Evolutionary conservation across 2,888 invertebrate genomes (phyloP).

Genomic region (Leptinotarsa tumamoca): DNA sequence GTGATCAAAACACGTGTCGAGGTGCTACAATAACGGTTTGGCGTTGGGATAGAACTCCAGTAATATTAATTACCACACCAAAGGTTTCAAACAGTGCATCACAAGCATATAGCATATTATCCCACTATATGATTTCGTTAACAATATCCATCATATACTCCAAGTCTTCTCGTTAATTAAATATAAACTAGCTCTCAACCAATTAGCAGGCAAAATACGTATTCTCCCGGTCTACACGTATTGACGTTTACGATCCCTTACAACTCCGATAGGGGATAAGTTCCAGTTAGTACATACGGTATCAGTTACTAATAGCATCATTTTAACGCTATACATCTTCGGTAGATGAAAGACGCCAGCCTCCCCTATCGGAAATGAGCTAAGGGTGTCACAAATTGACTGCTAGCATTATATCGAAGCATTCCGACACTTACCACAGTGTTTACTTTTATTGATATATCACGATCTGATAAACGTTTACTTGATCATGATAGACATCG

Average conservation of each 20-base stretch:
- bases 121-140: too few species aligned
- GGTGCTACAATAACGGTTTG: too few species aligned
- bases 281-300: not conserved
- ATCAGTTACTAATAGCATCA: not conserved
- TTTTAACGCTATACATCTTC: not conserved
- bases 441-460: constrained; percentile 54
- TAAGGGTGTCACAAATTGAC: constrained; percentile 41
- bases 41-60: too few species aligned
- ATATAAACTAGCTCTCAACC: not conserved
- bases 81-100: too few species aligned
- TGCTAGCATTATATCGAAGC: constrained; percentile 34
- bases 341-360: not conserved
- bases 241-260: not conserved
- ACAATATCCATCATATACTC: too few species aligned
- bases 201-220: not conserved
- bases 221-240: not conserved
- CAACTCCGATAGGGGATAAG: not conserved
- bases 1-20: too few species aligned
- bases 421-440: constrained; percentile 45
- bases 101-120: too few species aligned
- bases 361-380: not conserved
- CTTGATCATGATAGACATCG: constrained; percentile 45
- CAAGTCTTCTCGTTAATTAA: not conserved
- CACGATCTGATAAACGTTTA: constrained; percentile 51
- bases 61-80: too few species aligned